Conservation (phyloP, 2,888 invertebrate species). For the Sisyra terminalis region DNA sequence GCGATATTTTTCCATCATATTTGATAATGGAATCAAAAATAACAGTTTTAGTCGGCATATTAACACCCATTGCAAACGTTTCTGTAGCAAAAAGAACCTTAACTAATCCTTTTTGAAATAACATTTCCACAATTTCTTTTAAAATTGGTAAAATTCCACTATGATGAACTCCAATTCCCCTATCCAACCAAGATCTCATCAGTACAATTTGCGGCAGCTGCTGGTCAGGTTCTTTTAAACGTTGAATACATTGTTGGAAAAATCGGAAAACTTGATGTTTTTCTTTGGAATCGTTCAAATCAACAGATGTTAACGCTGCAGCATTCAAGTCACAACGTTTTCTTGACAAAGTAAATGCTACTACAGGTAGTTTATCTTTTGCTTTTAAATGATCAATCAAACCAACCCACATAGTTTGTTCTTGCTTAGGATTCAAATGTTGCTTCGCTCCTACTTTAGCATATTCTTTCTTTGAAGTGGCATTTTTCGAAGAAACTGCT, state of each 20-base stretch:
- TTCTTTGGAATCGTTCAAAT: conserved; percentile 1
- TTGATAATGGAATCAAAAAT: conserved; percentile 87
- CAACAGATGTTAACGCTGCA: conserved; percentile 10
- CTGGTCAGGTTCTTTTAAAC: conserved; percentile 69
- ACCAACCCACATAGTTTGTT: conserved; percentile 67
- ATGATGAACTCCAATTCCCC: conserved; percentile 95
- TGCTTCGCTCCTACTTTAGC: conserved; percentile 13
- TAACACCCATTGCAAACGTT: conserved; percentile 99
- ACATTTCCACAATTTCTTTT: conserved; percentile 97
- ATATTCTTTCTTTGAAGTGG: conserved; percentile 8
- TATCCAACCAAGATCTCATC: conserved; percentile 52
- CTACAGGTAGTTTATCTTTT: conserved; percentile 77
- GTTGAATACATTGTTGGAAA: conserved; percentile 60
- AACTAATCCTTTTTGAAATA: conserved; percentile 85
- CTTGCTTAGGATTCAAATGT: conserved; percentile 42
- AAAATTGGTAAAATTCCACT: conserved; percentile 94
- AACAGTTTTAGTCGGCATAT: conserved; percentile 98
- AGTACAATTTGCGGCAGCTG: conserved; percentile 69
- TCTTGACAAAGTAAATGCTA: conserved; percentile 85
- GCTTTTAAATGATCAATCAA: conserved; percentile 69
- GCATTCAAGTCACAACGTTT: conserved; percentile 62
- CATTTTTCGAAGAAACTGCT: conserved; percentile 14
- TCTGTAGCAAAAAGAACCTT: conserved; percentile 93
- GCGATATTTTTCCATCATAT: conserved; percentile 68
- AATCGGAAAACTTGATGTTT: conserved; percentile 11